Evolutionary conservation across 2,797 vertebrate genomes (phyloP).

Genomic region (Sebastes hubbsi): DNA sequence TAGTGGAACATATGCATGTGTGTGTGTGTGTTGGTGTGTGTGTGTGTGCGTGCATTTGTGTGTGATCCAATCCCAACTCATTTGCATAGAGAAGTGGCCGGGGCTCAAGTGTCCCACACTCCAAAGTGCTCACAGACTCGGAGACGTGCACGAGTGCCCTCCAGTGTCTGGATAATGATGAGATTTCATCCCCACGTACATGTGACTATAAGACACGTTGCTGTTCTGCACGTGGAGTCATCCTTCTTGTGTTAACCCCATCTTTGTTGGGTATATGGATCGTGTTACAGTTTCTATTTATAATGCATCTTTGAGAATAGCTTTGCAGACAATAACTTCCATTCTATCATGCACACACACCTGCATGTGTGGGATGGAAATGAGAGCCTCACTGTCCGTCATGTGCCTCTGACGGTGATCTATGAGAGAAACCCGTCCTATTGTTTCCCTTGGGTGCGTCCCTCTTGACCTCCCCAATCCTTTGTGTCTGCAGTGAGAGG

Average conservation of each 20-base stretch:
- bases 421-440: constrained; percentile 1
- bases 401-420: neutral
- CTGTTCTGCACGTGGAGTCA: neutral
- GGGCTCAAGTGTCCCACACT: constrained; percentile 21
- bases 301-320: neutral
- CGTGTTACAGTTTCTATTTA: neutral
- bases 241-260: neutral
- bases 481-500: constrained; percentile 11
- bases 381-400: neutral
- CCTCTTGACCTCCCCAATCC: neutral
- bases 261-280: neutral
- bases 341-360: neutral
- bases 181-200: constrained; percentile 1
- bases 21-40: neutral
- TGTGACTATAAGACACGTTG: constrained; percentile 6
- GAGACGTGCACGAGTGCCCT: constrained; percentile 38
- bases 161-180: constrained; percentile 5
- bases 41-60: neutral
- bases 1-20: constrained; percentile 16
- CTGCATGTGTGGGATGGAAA: constrained; percentile 4
- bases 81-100: constrained; percentile 32
- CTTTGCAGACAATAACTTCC: neutral
- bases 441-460: constrained; percentile 32
- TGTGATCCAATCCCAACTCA: neutral
- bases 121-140: constrained; percentile 3